Evolutionary conservation across 2,113 vertebrate species (phyloP).

Genomic region (Calyptomena viridis): DNA sequence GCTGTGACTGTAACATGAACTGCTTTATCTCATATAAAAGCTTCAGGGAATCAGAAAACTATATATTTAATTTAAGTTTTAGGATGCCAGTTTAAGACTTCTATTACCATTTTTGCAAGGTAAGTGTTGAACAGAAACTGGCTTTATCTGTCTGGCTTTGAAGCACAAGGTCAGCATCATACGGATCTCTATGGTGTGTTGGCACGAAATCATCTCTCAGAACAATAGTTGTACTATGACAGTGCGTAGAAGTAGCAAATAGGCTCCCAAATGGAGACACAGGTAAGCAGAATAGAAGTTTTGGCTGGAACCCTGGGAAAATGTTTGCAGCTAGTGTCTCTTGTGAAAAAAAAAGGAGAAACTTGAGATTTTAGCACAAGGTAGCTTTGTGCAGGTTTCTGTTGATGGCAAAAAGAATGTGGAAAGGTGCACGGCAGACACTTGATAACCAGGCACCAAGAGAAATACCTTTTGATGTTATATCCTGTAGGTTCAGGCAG

Average conservation of each 20-base stretch:
- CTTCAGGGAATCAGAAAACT: neutral
- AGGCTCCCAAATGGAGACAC: conserved; percentile 26
- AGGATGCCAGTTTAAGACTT: neutral
- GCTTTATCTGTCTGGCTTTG: conserved; percentile 12
- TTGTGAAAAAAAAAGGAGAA: conserved; percentile 64
- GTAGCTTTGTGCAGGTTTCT: conserved; percentile 68
- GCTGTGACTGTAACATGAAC: neutral
- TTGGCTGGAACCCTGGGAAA: conserved; percentile 80
- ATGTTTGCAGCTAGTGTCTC: conserved; percentile 49
- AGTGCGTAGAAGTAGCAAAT: conserved; percentile 4
- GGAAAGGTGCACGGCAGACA: conserved; percentile 24
- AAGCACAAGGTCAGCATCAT: neutral
- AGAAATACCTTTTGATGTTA: conserved; percentile 27
- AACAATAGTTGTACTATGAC: conserved; percentile 65
- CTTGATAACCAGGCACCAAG: conserved; percentile 33
- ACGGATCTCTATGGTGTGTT: neutral
- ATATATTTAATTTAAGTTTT: conserved; percentile 27
- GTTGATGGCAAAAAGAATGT: conserved; percentile 34
- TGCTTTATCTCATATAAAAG: neutral
- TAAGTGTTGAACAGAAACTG: conserved; percentile 1
- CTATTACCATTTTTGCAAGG: neutral
- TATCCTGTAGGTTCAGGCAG: neutral
- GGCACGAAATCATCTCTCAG: neutral
- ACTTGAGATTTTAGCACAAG: conserved; percentile 68
- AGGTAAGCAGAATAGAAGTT: conserved; percentile 53